Evolutionary conservation across 2,113 vertebrate genomes (phyloP).

Genomic region (Salvelinus alpinus): DNA sequence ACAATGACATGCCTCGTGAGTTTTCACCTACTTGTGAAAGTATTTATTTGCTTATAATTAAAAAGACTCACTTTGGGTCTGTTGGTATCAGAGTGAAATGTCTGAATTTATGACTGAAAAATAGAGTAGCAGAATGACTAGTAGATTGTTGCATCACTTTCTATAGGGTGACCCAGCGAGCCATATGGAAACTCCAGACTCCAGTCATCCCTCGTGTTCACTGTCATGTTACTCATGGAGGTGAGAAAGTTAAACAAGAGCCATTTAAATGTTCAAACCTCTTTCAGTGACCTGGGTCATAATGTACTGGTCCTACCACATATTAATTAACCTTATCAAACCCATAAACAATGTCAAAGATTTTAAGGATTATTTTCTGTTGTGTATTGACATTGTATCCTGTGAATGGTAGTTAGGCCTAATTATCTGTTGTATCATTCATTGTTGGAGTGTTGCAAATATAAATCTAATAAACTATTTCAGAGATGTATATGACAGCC

Average conservation of each 20-base stretch:
- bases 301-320: no score
- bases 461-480: no score
- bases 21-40: conserved; percentile 3
- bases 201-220: conserved; percentile 8
- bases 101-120: neutral
- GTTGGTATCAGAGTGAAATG: conserved; percentile 8
- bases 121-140: neutral
- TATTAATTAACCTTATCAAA: neutral
- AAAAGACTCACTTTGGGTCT: conserved; percentile 5
- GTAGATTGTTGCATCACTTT: conserved; percentile 28
- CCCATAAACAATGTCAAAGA: neutral
- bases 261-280: no score
- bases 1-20: neutral
- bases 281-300: neutral
- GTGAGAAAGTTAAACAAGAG: conserved; percentile 22
- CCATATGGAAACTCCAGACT: conserved; percentile 61
- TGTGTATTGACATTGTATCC: no score
- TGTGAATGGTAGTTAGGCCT: neutral
- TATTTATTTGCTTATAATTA: conserved; percentile 2
- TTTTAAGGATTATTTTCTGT: no score
- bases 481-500: no score
- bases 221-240: conserved; percentile 52
- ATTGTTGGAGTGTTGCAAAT: neutral
- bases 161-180: conserved; percentile 25
- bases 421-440: neutral